Base-by-base conservation (phyloP, 2,888 invertebrate species). In the Drosophila parthenogenetica region DNA sequence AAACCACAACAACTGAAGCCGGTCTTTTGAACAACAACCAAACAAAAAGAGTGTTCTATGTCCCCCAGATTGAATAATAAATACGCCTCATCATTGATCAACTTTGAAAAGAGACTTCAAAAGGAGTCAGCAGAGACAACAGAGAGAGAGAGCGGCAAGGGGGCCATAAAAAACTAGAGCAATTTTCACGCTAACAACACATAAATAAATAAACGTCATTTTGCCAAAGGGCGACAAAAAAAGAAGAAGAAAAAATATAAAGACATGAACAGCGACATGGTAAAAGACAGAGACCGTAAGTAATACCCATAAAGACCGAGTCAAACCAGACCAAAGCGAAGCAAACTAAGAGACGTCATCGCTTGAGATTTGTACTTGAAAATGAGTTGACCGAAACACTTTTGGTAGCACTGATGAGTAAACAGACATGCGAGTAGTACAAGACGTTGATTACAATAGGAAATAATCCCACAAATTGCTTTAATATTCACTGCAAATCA, bases 401-500 rank as follows among this genome's bases (percentile, higher is more conserved):
- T 35, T 35, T 16, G n/a, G 40, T 37, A 19, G 50, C 43, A 25
- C 71, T 83, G 82, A 85, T 80, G 81, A 79, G 85, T 81, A 82
- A 73, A 79, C 74, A 54, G 54, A 54, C 42, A 45, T 11, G 32
- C 54, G 39, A 48, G 32, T 17, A n/a, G 35, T 65, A 79, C 73
- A 74, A 73, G 4, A 40, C 77, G 75, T 70, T 86, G 81, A 89
- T 89, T 89, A 89, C 89, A 88, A 88, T 89, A 85, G 89, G 81
- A 89, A 88, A 89, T 88, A 88, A 89, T 87, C 81, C 81, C 87
- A 89, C 88, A 89, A 89, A 88, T 89, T 83, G 83, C 88, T 89
- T 85, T 87, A 88, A 88, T 85, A 88, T 89, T 87, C 89, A 88
- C 87, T 87, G 88, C 88, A 88, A 89, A 89, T 83, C 87, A 88